A percentile compares a stretch with the other conserved stretches of the same genome.
Conservation (phyloP, 2,113 vertebrate genomes). For the Orientallactaga bullata region DNA sequence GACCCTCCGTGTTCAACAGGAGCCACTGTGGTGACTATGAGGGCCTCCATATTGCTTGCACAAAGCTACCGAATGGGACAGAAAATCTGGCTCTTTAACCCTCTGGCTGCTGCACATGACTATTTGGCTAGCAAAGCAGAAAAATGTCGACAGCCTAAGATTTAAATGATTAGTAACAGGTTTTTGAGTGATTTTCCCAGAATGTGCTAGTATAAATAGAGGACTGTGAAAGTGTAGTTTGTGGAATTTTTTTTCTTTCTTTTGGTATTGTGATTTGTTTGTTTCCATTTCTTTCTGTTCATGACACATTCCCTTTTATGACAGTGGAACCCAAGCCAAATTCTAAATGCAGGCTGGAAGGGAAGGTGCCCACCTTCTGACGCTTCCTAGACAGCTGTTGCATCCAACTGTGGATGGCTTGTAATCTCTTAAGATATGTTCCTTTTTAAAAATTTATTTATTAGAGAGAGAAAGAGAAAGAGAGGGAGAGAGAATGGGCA, state of each 20-base stretch:
- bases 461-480: too few relatives aligned
- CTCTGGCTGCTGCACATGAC: conserved; percentile 74
- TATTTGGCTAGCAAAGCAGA: conserved; percentile 65
- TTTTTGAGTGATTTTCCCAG: conserved; percentile 79
- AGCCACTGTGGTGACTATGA: conserved; percentile 30
- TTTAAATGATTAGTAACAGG: conserved; percentile 61
- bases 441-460: too few relatives aligned
- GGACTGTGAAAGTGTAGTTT: conserved; percentile 75
- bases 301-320: conserved; percentile 57
- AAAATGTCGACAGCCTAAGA: conserved; percentile 63
- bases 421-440: neutral
- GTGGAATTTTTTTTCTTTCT: conserved; percentile 69
- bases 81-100: conserved; percentile 77
- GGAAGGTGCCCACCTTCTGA: neutral
- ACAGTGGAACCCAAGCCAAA: neutral
- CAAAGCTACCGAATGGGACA: conserved; percentile 54
- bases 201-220: conserved; percentile 77
- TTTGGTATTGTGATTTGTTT: conserved; percentile 77
- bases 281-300: conserved; percentile 58
- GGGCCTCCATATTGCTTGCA: conserved; percentile 66
- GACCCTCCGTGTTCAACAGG: conserved; percentile 72
- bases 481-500: too few relatives aligned
- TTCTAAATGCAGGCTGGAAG: conserved; percentile 17
- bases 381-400: neutral
- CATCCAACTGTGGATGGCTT: neutral